Evolutionary conservation across 2,113 vertebrate genomes (phyloP), one percentile per base, ranked within the genome.

Genomic region (Cricetomys ansorgei): DNA sequence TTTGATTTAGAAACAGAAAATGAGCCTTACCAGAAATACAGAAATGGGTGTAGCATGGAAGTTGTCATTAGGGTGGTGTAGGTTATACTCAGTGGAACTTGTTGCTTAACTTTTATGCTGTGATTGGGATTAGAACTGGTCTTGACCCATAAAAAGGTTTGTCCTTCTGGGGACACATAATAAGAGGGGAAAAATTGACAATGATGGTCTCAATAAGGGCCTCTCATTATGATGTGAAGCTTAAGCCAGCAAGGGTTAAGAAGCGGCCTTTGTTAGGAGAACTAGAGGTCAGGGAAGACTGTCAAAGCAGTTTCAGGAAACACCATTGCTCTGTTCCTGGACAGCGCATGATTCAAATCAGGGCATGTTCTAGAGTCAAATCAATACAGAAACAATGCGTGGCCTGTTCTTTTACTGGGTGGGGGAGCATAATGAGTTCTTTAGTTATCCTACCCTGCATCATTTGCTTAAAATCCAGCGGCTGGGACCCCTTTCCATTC

Each of bases 1-100:
- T 91, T 94, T 97, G 55, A 92, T 21, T 75, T 89, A 40, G 37
- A 91, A 91, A 86, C 9, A 91, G 81, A 94, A 57, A 85, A 55
- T 59, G 55, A 16, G 40, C 15, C 64, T 69, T 53, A n/a, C 6
- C 31, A 25, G 31, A 69, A 87, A 15, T 27, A 11, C 12, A 37
- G 43, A 69, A 7, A 50, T 27, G 84, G 34, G 34, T n/a, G 4
- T 50, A 69, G 19, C 53, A 27, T 34, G 5, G 34, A 86, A 13
- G 16, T 37, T 69, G 84, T 50, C 48, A 53, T 50, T 31, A n/a
- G 64, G 19, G 23, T 48, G 5, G 43, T 37, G 29, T 25, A 13
- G 34, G 64, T 87, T 53, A 50, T 50, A 0, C 21, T 67, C 64
- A 57, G 12, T 88, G 85, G 48, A 21, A 25, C 64, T 76, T 12